Evolutionary conservation across 2,797 vertebrate species (phyloP), one percentile per base, ranked within the genome.

Genomic region (Microctenopoma stevenorrisi): DNA sequence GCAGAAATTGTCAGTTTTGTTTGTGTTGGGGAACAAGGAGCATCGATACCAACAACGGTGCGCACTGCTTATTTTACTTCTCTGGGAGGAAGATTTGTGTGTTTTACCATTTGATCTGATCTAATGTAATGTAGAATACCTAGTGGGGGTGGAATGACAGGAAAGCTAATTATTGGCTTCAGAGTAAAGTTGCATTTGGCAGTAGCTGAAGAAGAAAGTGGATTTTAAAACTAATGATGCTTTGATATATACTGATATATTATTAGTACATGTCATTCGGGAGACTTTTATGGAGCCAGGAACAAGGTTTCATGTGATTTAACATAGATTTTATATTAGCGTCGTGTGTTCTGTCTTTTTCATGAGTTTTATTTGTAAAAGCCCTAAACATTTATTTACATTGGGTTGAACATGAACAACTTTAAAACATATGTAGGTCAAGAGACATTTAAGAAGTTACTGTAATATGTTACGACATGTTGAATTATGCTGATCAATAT

Each of bases 1-100:
- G 68, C 76, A 70, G 70, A 87, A 85, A 83, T 40, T 49, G 71
- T 76, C 57, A 74, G 84, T 43, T 79, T 74, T 86, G 85, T 88
- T 85, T 85, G 85, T 51, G 68, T 55, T 38, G 47, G 66, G 78
- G 79, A 70, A 80, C 66, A 53, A 43, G 70, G 74, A 67, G 78
- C 48, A 69, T 68, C 42, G 59, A 43, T 50, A 64, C 75, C 62
- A 30, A 74, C 57, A 26, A 15, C 43, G 35, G 60, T 53, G 61
- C 68, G 13, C 62, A 13, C 50, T 28, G 37, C 37, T 53, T 43
- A 54, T 62, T 75, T 70, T 40, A 46, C 70, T 59, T 54, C 72
- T 63, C 53, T 2, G 59, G 76, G 64, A 38, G 48, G 25, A 54
- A 71, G 79, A 80, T 68, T 66, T 65, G 52, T 16, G 43, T 43